phyloP scores from a whole-genome alignment of 2,888 invertebrate species.

The Phragmatobia fuliginosa region DNA sequence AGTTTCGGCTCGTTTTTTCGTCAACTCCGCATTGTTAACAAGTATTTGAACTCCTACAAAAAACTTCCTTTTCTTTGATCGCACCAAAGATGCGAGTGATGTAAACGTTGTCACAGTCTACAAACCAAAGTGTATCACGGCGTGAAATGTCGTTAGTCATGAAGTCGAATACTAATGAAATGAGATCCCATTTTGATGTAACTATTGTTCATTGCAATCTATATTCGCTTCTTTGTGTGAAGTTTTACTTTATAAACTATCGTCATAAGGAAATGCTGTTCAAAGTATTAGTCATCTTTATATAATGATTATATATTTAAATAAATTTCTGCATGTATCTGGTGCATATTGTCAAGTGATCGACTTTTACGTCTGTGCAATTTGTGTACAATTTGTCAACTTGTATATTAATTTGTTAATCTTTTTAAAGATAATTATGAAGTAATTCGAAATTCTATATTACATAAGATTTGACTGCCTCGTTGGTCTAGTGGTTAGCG shows the following conservation, averaged over 20 bases:
- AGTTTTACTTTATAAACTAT: slow-evolving; percentile 8
- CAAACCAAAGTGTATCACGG: slow-evolving; percentile 12
- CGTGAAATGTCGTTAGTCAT: slow-evolving; percentile 20
- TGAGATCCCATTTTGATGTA: slow-evolving; percentile 20
- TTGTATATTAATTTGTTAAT: not conserved
- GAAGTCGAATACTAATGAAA: slow-evolving; percentile 27
- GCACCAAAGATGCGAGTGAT: slow-evolving; percentile 23
- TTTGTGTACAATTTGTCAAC: not conserved
- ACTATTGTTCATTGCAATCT: slow-evolving; percentile 21
- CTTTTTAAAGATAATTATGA: not conserved
- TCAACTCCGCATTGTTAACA: not conserved
- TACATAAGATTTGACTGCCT: no score
- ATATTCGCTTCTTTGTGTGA: slow-evolving; percentile 13
- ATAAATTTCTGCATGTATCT: not conserved
- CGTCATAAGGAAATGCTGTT: slow-evolving; percentile 12
- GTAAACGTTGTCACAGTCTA: slow-evolving; percentile 23
- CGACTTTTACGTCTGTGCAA: not conserved
- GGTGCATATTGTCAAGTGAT: not conserved
- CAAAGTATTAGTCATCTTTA: not conserved
- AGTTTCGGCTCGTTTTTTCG: not conserved
- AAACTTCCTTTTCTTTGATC: slow-evolving; percentile 1
- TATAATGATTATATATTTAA: not conserved
- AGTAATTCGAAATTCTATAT: not conserved
- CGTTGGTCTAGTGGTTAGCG: no score
- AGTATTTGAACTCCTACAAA: not conserved